These are phyloP conservation scores for Charanyca ferruginea DNA, from an alignment of 2,888 invertebrate species.

Conservation along the genomic window DNA sequence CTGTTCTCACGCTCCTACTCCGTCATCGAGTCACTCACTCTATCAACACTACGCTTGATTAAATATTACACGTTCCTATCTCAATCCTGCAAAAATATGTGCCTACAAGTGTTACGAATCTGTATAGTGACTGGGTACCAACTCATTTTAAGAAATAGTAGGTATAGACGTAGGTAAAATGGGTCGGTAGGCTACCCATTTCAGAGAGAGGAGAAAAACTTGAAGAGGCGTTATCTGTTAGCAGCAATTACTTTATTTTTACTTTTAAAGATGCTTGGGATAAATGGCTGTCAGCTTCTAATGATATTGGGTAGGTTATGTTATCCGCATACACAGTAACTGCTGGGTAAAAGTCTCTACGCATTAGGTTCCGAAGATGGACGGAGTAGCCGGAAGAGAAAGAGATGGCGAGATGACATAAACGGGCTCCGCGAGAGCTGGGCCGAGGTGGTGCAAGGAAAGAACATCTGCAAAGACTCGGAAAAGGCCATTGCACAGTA, in stretches of 20 bases:
- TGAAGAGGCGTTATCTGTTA: not conserved
- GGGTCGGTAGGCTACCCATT: not conserved
- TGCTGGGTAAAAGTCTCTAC: not conserved
- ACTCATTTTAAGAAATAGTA: not conserved
- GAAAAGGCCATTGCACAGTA: too few species aligned
- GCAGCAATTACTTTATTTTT: conserved; percentile 9
- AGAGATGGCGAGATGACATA: too few species aligned
- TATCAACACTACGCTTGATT: conserved; percentile 70
- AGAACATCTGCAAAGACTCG: too few species aligned
- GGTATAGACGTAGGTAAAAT: not conserved
- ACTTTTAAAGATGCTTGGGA: too few species aligned
- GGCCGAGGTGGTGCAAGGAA: too few species aligned
- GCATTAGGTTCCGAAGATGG: too few species aligned
- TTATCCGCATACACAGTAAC: not conserved
- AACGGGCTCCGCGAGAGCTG: too few species aligned
- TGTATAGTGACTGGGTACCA: not conserved
- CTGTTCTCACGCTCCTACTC: conserved; percentile 77
- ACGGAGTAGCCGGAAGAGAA: too few species aligned
- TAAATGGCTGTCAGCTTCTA: too few species aligned
- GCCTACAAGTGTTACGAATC: conserved; percentile 16
- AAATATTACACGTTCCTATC: conserved; percentile 38
- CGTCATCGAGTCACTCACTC: conserved; percentile 75
- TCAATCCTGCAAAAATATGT: conserved; percentile 24
- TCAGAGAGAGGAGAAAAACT: not conserved
- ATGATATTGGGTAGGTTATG: too few species aligned